phyloP scores from a whole-genome alignment of 2,888 invertebrate species.

The Elysia crispata region DNA sequence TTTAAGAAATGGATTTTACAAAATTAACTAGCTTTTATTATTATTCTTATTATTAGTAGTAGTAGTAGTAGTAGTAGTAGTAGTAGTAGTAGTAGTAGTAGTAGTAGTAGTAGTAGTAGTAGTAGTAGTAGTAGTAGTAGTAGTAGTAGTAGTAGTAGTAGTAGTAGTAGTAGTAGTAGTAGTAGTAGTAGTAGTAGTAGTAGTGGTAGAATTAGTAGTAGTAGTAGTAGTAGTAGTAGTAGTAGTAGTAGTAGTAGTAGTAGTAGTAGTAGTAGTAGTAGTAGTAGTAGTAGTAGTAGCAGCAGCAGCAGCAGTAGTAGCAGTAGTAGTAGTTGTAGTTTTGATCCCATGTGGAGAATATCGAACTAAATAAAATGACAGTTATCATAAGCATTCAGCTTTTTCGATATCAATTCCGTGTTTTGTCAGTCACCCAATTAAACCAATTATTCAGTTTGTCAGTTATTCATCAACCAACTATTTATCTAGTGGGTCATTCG shows the following conservation, averaged over 20 bases:
- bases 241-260: slow-evolving; percentile 42
- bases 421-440: no score
- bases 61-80: no score
- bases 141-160: slow-evolving; percentile 18
- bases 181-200: slow-evolving; percentile 35
- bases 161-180: slow-evolving; percentile 36
- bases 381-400: no score
- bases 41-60: no score
- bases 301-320: slow-evolving; percentile 41
- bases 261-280: slow-evolving; percentile 44
- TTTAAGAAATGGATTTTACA: no score
- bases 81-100: neutral
- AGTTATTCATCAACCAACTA: no score
- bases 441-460: no score
- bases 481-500: no score
- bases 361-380: no score
- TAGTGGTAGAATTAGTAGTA: slow-evolving; percentile 26
- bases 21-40: no score
- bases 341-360: slow-evolving; percentile 13
- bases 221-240: slow-evolving; percentile 38
- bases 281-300: slow-evolving; percentile 42
- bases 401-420: no score
- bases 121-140: slow-evolving; percentile 2
- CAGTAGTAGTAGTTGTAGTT: slow-evolving; percentile 33
- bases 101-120: neutral